These are phyloP conservation scores for Beris chalybata DNA, from an alignment of 2,888 invertebrate genomes.

Conservation along the genomic window DNA sequence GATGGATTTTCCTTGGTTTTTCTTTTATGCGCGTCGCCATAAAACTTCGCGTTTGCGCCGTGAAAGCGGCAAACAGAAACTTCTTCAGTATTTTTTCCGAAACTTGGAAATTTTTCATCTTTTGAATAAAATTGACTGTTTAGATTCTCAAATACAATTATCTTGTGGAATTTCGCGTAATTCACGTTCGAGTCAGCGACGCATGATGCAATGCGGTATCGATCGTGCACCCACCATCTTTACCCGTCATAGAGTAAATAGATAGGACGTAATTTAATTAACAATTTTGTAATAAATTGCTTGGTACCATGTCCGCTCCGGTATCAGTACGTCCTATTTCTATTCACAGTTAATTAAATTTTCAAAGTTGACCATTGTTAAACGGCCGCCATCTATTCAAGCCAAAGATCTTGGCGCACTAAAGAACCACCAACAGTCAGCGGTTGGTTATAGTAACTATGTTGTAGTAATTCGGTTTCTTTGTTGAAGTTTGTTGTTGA, in stretches of 20 bases:
- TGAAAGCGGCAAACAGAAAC: neutral
- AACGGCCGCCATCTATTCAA: neutral
- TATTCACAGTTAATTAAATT: conserved; percentile 37
- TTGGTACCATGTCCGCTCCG: conserved; percentile 19
- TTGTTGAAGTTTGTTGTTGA: too few species aligned
- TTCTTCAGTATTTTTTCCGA: neutral
- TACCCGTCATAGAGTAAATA: conserved; percentile 9
- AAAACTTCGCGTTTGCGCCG: neutral
- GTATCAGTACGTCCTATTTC: conserved; percentile 30
- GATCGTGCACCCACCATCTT: neutral
- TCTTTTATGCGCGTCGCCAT: conserved; percentile 1
- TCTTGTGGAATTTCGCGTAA: conserved; percentile 36
- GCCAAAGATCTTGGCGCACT: too few species aligned
- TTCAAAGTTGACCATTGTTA: conserved; percentile 32
- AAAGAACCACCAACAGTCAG: too few species aligned
- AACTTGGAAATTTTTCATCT: neutral
- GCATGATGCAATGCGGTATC: neutral
- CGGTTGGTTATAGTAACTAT: too few species aligned
- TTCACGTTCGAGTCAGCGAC: conserved; percentile 12
- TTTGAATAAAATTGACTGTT: neutral
- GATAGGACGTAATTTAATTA: conserved; percentile 30
- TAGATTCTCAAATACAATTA: neutral
- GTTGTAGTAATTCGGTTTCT: too few species aligned
- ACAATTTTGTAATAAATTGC: conserved; percentile 29
- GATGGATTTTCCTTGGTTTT: conserved; percentile 33